phyloP scores from a whole-genome alignment of 2,113 vertebrate species.

The Ceyx margarethae region DNA sequence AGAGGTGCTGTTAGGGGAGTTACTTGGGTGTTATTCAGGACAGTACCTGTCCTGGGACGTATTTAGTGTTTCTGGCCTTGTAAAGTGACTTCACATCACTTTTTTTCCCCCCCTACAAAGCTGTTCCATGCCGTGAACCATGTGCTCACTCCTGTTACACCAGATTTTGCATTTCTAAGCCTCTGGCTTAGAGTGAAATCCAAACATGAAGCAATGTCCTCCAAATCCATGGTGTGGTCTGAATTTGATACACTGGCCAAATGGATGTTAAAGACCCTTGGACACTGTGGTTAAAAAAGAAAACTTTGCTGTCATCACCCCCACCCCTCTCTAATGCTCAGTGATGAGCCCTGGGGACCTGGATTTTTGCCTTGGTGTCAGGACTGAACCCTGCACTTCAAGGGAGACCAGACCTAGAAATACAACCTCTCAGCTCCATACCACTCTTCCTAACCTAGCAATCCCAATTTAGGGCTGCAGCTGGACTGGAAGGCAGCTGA shows the following conservation, averaged over 20 bases:
- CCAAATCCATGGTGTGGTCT: not conserved
- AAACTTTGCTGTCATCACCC: not conserved
- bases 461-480: not conserved
- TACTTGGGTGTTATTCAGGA: not conserved
- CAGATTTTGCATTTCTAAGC: not conserved
- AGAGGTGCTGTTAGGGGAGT: not conserved
- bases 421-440: not conserved
- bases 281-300: not conserved
- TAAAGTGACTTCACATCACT: not conserved
- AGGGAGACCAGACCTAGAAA: not conserved
- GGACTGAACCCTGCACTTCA: rapidly evolving
- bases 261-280: not conserved
- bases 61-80: not conserved
- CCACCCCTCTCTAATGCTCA: not conserved
- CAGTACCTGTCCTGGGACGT: not conserved
- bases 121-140: not conserved
- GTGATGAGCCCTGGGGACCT: not conserved
- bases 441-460: not conserved
- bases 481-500: not conserved
- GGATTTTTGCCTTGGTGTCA: not conserved
- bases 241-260: not conserved
- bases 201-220: not conserved
- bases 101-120: not conserved
- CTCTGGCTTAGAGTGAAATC: not conserved
- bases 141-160: not conserved